Conservation (phyloP, 1,140 invertebrate genomes). For the Drosophila tristis region DNA sequence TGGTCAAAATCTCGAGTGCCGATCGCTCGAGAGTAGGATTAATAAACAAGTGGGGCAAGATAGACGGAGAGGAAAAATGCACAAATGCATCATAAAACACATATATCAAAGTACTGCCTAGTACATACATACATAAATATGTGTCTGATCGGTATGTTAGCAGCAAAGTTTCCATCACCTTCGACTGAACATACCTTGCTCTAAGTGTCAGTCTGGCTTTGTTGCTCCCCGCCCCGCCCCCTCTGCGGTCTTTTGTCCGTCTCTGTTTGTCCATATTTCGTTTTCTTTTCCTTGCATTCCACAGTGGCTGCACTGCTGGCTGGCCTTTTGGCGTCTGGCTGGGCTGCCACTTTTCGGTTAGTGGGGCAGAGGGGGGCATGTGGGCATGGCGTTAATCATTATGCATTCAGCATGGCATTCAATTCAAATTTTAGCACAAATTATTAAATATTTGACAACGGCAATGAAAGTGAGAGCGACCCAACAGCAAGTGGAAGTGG, state of each 20-base stretch:
- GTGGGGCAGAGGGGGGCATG: neutral
- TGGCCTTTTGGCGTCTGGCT: constrained; percentile 9
- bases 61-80: too few relatives aligned
- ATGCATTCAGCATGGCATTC: constrained; percentile 59
- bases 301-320: constrained; percentile 50
- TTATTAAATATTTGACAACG: constrained; percentile 77
- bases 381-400: constrained; percentile 38
- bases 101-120: too few relatives aligned
- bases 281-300: constrained; percentile 76
- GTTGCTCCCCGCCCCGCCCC: too few relatives aligned
- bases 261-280: constrained; percentile 49
- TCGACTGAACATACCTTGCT: too few relatives aligned
- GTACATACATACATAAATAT: too few relatives aligned
- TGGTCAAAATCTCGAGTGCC: constrained; percentile 44
- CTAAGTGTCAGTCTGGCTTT: too few relatives aligned
- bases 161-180: too few relatives aligned
- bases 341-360: constrained; percentile 18
- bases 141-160: too few relatives aligned
- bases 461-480: constrained; percentile 72
- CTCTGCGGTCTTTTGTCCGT: neutral
- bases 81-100: too few relatives aligned
- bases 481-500: constrained; percentile 43
- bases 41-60: too few relatives aligned
- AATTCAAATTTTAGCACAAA: constrained; percentile 78
- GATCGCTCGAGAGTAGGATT: neutral